Conservation (phyloP, 2,888 invertebrate species). For the Acanthoscelides obtectus region DNA sequence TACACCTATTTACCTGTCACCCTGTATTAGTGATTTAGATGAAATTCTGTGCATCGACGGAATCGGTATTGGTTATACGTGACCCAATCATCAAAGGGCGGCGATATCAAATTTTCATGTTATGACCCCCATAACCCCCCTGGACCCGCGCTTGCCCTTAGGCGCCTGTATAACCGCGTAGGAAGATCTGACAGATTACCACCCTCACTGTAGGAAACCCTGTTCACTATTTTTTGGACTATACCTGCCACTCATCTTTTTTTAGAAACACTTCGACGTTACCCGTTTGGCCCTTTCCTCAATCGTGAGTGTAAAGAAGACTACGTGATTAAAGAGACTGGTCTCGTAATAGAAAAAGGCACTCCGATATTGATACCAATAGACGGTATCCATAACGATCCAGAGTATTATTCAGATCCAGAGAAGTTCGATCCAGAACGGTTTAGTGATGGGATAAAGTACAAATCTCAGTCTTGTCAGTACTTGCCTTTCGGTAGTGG, state of each 20-base stretch:
- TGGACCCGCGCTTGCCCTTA: too few relatives aligned
- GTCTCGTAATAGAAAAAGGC: constrained; percentile 43
- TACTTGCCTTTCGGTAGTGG: constrained; percentile 43
- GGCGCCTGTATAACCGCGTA: too few relatives aligned
- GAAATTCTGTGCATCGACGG: too few relatives aligned
- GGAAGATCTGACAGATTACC: too few relatives aligned
- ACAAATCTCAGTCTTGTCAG: constrained; percentile 23
- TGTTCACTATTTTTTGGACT: neutral
- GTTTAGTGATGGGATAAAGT: constrained; percentile 40
- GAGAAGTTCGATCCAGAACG: constrained; percentile 47
- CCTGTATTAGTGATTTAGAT: too few relatives aligned
- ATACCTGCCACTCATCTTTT: too few relatives aligned
- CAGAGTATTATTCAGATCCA: constrained; percentile 44
- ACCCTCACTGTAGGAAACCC: too few relatives aligned
- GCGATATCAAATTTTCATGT: too few relatives aligned
- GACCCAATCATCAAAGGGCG: too few relatives aligned
- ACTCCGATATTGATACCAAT: constrained; percentile 43
- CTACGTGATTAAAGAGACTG: constrained; percentile 41
- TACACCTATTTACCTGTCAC: too few relatives aligned
- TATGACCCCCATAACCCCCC: too few relatives aligned
- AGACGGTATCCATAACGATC: constrained; percentile 40
- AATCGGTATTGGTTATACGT: too few relatives aligned
- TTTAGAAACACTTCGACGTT: constrained; percentile 46
- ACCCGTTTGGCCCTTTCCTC: constrained; percentile 42
- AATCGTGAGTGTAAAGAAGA: constrained; percentile 33